Percentiles rank a stretch among this genome's conserved stretches.
Conservation (phyloP, 2,888 invertebrate genomes). For the Carcina quercana region DNA sequence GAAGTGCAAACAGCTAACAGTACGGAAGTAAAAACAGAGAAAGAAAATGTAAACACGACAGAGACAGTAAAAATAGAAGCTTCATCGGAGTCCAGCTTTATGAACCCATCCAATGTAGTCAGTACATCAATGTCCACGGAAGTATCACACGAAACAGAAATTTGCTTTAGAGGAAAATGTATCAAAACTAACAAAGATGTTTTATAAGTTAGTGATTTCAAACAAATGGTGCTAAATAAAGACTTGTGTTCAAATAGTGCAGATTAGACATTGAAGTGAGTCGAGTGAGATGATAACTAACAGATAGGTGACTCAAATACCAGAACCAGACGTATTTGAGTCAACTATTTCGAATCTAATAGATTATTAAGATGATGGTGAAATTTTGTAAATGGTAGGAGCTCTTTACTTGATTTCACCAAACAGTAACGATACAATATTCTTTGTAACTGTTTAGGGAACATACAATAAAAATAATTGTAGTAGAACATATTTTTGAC, state of each 20-base stretch:
- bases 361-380: slow-evolving; percentile 34
- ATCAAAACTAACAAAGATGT: slow-evolving; percentile 77
- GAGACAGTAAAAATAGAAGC: slow-evolving; percentile 33
- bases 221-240: slow-evolving; percentile 36
- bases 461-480: slow-evolving; percentile 9
- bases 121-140: slow-evolving; percentile 88
- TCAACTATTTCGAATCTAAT: slow-evolving; percentile 21
- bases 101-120: slow-evolving; percentile 72
- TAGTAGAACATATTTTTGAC: slow-evolving; percentile 12
- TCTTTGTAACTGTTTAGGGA: background rate
- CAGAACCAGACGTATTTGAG: slow-evolving; percentile 10
- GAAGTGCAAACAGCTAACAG: slow-evolving; percentile 20
- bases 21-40: slow-evolving; percentile 20
- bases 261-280: slow-evolving; percentile 10
- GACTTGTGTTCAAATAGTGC: slow-evolving; percentile 51
- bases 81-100: slow-evolving; percentile 51
- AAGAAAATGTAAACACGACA: slow-evolving; percentile 20
- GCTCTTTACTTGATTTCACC: slow-evolving; percentile 68
- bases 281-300: slow-evolving; percentile 7
- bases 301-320: slow-evolving; percentile 10
- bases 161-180: slow-evolving; percentile 90
- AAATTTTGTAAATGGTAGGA: slow-evolving; percentile 63
- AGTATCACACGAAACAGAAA: slow-evolving; percentile 90
- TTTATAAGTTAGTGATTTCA: slow-evolving; percentile 30
- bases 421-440: slow-evolving; percentile 1